phyloP scores from a whole-genome alignment of 2,888 invertebrate species.

The Enchytraeus crypticus region DNA sequence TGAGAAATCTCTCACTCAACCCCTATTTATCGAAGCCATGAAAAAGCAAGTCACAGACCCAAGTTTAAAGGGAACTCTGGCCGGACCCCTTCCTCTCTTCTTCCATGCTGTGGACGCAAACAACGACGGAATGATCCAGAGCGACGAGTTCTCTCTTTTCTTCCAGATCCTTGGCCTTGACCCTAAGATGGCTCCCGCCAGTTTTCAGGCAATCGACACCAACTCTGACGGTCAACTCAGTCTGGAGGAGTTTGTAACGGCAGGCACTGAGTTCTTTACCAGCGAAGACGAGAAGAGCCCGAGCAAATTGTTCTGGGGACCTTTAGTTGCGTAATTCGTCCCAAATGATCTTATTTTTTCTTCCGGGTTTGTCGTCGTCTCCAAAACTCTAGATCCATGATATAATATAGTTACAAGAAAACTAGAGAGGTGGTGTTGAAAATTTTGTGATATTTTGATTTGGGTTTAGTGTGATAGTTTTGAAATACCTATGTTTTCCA shows the following conservation, averaged over 20 bases:
- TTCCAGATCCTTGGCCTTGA: constrained; percentile 25
- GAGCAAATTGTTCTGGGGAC: constrained; percentile 28
- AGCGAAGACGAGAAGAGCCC: constrained; percentile 27
- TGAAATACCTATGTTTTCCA: too few relatives aligned
- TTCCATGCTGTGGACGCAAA: constrained; percentile 26
- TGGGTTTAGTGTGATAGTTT: too few relatives aligned
- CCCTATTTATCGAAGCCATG: constrained; percentile 17
- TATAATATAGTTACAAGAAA: too few relatives aligned
- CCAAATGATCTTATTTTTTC: too few relatives aligned
- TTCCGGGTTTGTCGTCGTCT: too few relatives aligned
- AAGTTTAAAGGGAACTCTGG: constrained; percentile 14
- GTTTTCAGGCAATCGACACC: constrained; percentile 33
- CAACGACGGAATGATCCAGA: constrained; percentile 20
- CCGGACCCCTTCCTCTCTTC: constrained; percentile 26
- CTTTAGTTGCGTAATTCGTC: too few relatives aligned
- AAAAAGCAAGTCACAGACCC: constrained; percentile 13
- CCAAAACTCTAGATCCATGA: too few relatives aligned
- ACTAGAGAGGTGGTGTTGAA: too few relatives aligned
- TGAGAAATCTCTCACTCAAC: constrained; percentile 12
- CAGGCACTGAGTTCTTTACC: constrained; percentile 37
- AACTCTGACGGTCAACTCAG: constrained; percentile 32
- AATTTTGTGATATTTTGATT: too few relatives aligned
- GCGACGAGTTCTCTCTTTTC: constrained; percentile 21
- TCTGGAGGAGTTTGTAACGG: constrained; percentile 31
- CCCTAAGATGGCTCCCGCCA: constrained; percentile 7